These are phyloP conservation scores for Leucopsar rothschildi DNA, from an alignment of 2,113 vertebrate species.

Conservation along the genomic window DNA sequence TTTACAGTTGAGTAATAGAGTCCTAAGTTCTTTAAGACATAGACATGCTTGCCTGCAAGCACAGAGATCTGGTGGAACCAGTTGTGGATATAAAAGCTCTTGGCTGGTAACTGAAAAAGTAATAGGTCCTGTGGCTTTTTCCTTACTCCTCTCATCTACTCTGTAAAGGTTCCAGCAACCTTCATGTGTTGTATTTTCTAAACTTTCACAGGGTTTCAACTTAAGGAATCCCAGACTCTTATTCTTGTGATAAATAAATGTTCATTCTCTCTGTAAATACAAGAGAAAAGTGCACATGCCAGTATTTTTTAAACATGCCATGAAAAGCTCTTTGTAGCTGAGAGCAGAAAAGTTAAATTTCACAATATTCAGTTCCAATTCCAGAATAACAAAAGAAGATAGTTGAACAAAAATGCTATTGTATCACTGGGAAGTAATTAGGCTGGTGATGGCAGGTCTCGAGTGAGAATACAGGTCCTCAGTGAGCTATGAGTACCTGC, in stretches of 20 bases:
- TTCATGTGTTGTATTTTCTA: neutral
- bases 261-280: neutral
- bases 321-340: neutral
- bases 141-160: neutral
- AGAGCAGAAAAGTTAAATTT: conserved; percentile 1
- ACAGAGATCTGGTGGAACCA: neutral
- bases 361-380: neutral
- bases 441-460: conserved; percentile 31
- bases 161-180: neutral
- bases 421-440: conserved; percentile 57
- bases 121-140: neutral
- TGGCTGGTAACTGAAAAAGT: neutral
- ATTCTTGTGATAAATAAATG: neutral
- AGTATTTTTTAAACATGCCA: neutral
- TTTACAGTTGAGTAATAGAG: neutral
- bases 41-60: neutral
- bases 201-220: neutral
- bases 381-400: conserved; percentile 22
- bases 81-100: neutral
- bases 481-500: conserved; percentile 14
- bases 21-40: neutral
- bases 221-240: neutral
- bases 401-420: conserved; percentile 46
- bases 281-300: neutral
- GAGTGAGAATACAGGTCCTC: neutral